Base-by-base conservation (phyloP, 2,797 vertebrate genomes). In the Trachops cirrhosus region DNA sequence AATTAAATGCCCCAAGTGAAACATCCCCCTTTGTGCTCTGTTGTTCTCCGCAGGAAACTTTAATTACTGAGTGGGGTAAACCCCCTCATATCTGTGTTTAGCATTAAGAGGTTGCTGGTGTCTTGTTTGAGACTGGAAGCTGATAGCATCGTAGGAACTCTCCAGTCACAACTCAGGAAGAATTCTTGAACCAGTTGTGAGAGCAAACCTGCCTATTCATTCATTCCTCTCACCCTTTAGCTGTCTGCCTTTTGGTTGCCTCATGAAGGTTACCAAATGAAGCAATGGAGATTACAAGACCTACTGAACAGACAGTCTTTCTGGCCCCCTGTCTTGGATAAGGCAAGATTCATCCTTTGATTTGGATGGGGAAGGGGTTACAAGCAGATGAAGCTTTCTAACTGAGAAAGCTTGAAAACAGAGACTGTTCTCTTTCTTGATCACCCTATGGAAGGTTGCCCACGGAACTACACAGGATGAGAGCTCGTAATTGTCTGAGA, bases 391-490 rank as follows among this genome's bases (percentile, higher is more conserved):
- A 95, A 83, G 48, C 89, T 96, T 97, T 97, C 86, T 97, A 94
- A 91, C 89, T 82, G 94, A 97, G 84, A 96, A 97, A 93, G 64
- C 75, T 90, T 90, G 96, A 94, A 96, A 87, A 96, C 84, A 94
- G 88, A 88, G 19, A 19, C 85, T 70, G 87, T 93, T 95, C 44
- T 86, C 52, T 80, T 96, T 96, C 95, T 97, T 95, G 95, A 97
- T 97, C 94, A 96, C 94, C 83, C 74, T 91, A 85, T 94, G 94
- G 95, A 97, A 97, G 95, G 96, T 94, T 97, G 97, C 94, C 86
- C 97, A 95, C 41, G 6, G 93, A 92, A 74, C 84, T 93, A 50
- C 92, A 89, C 82, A 94, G 93, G 94, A 87, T 88, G 96, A 95
- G 97, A 95, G 94, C 80, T 62, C 77, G 41, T 91, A 86, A 96